phyloP scores from a whole-genome alignment of 2,888 invertebrate species.

The Lysandra coridon region DNA sequence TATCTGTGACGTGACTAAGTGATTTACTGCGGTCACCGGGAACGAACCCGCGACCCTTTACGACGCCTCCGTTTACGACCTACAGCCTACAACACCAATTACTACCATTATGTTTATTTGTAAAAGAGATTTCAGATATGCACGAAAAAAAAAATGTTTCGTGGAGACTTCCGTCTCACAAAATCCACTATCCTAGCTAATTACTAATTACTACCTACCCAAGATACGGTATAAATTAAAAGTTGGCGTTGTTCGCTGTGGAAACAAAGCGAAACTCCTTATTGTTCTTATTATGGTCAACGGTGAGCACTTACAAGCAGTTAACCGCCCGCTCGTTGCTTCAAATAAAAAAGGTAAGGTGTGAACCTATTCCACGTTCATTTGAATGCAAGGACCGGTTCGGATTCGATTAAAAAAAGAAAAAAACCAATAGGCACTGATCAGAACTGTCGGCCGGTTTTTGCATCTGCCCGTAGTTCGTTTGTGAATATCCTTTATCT shows the following conservation, averaged over 20 bases:
- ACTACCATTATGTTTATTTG: slow-evolving; percentile 28
- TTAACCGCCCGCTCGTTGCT: slow-evolving; percentile 26
- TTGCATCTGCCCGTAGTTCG: slow-evolving; percentile 43
- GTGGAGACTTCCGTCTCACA: neutral
- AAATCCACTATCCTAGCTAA: neutral
- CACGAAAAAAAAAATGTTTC: neutral
- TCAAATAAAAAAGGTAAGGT: slow-evolving; percentile 43
- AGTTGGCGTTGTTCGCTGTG: neutral
- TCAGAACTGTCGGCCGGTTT: slow-evolving; percentile 55
- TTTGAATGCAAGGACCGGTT: slow-evolving; percentile 66
- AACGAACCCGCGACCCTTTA: slow-evolving; percentile 65
- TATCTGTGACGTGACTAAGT: slow-evolving; percentile 78
- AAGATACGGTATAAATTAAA: slow-evolving; percentile 12
- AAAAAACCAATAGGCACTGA: slow-evolving; percentile 49
- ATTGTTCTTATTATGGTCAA: slow-evolving; percentile 30
- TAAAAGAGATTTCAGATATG: slow-evolving; percentile 17
- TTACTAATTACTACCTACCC: neutral
- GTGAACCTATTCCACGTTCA: slow-evolving; percentile 60
- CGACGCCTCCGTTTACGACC: slow-evolving; percentile 58
- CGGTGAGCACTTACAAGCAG: slow-evolving; percentile 30
- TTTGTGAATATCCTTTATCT: slow-evolving; percentile 31
- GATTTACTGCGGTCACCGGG: slow-evolving; percentile 74
- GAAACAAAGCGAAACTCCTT: slow-evolving; percentile 1
- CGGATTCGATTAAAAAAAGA: slow-evolving; percentile 52
- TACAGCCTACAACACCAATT: slow-evolving; percentile 40